Evolutionary conservation across 64 coral and sea anemone genomes (phyloP).

Genomic region (Pachyseris speciosa): DNA sequence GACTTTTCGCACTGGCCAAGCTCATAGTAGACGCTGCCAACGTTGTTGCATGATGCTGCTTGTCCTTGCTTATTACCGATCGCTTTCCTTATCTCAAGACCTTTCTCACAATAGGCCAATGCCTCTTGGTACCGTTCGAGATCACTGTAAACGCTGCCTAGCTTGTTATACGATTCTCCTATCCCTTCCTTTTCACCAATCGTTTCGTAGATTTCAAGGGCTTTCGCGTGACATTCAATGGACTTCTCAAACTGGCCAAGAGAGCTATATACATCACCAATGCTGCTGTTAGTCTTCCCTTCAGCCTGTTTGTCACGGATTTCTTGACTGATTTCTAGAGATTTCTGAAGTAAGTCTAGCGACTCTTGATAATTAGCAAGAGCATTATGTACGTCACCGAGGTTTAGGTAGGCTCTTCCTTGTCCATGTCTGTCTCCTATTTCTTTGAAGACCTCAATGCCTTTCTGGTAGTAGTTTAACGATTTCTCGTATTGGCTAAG

Average conservation of each 20-base stretch:
- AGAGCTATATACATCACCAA: slow-evolving; percentile 24
- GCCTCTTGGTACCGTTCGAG: slow-evolving; percentile 12
- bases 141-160: slow-evolving; percentile 34
- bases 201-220: slow-evolving; percentile 3
- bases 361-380: slow-evolving; percentile 17
- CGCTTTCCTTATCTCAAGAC: slow-evolving; percentile 10
- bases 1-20: neutral
- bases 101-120: slow-evolving; percentile 8
- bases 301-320: slow-evolving; percentile 20
- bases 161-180: slow-evolving; percentile 36
- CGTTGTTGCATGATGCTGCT: slow-evolving; percentile 25
- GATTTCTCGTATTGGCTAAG: slow-evolving; percentile 25
- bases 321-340: slow-evolving; percentile 1
- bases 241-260: slow-evolving; percentile 35
- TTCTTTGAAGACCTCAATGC: slow-evolving; percentile 9
- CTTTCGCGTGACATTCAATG: neutral
- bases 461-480: neutral
- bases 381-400: neutral
- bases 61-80: slow-evolving; percentile 56
- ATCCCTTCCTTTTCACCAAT: slow-evolving; percentile 14
- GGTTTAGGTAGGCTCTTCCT: neutral
- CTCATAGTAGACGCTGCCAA: slow-evolving; percentile 11
- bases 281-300: slow-evolving; percentile 27
- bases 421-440: slow-evolving; percentile 19
- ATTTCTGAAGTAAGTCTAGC: neutral